Evolutionary conservation across 2,888 invertebrate species (phyloP).

Genomic region (Parnassius glacialis): DNA sequence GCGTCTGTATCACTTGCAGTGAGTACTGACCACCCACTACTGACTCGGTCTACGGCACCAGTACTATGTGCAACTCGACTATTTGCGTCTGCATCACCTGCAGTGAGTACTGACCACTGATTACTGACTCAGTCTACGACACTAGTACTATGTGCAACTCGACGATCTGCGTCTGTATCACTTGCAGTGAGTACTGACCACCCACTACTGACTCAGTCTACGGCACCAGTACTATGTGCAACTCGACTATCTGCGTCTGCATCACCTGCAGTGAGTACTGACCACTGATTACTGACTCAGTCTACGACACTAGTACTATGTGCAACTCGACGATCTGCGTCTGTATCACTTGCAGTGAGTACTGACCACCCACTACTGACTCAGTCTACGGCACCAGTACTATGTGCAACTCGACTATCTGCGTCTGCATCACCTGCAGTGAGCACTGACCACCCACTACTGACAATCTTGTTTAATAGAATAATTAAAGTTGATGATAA

Average conservation of each 20-base stretch:
- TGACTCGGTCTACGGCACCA: too few species aligned
- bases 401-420: conserved; percentile 65
- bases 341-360: conserved; percentile 64
- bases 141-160: conserved; percentile 66
- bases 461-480: conserved; percentile 46
- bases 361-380: too few species aligned
- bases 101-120: conserved; percentile 52
- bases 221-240: conserved; percentile 60
- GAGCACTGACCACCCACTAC: conserved; percentile 37
- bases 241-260: conserved; percentile 62
- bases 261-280: conserved; percentile 58
- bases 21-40: conserved; percentile 33
- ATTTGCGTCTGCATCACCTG: conserved; percentile 56
- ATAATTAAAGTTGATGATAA: conserved; percentile 34
- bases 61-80: conserved; percentile 57
- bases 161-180: conserved; percentile 61
- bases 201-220: conserved; percentile 40
- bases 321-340: conserved; percentile 63
- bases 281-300: conserved; percentile 34
- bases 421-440: conserved; percentile 61
- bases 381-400: too few species aligned
- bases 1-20: conserved; percentile 61
- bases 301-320: conserved; percentile 64
- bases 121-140: too few species aligned
- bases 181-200: conserved; percentile 54